Conservation (phyloP, 35 echinoderm and acorn worm species). For the Hemicentrotus pulcherrimus region DNA sequence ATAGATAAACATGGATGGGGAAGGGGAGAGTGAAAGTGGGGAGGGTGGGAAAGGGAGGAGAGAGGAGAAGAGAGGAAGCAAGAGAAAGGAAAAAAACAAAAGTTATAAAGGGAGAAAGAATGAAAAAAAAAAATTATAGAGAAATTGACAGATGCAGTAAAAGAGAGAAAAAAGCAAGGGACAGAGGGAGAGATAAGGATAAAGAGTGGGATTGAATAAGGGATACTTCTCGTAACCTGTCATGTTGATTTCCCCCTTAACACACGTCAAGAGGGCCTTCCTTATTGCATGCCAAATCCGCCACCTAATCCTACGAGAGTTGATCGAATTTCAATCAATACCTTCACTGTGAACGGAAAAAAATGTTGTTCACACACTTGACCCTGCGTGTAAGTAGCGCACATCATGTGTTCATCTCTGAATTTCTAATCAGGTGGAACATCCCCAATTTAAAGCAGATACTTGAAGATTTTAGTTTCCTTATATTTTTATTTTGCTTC, state of each 20-base stretch:
- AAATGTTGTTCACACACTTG: slow-evolving; percentile 34
- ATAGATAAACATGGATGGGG: background rate
- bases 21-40: background rate
- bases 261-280: background rate
- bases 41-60: background rate
- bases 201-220: background rate
- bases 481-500: too few species aligned
- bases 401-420: background rate
- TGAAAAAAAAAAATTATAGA: background rate
- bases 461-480: background rate
- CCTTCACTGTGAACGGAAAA: background rate
- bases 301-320: slow-evolving; percentile 25
- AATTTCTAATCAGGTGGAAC: background rate
- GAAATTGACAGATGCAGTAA: too few species aligned
- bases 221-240: background rate
- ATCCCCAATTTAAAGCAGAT: background rate
- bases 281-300: slow-evolving; percentile 31
- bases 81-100: too few species aligned
- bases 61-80: background rate
- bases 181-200: background rate
- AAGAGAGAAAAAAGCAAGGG: too few species aligned
- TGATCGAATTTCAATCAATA: slow-evolving; percentile 39
- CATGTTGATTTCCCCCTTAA: slow-evolving; percentile 20
- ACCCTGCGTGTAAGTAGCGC: background rate
- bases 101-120: background rate